Base-by-base conservation (phyloP, 2,888 invertebrate species). In the Azorinus chamasolen region DNA sequence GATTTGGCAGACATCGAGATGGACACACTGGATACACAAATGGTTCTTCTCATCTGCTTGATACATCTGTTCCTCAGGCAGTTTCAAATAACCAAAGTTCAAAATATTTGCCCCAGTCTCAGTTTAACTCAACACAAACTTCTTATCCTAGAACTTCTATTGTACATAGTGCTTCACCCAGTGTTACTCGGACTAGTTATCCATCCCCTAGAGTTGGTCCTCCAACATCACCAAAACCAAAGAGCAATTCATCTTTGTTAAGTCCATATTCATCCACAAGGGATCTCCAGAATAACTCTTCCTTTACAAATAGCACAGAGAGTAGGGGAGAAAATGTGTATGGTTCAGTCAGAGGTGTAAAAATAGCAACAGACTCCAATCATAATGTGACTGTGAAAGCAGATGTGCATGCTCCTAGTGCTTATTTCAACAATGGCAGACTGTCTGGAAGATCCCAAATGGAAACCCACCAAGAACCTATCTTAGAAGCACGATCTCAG, bases 401-500 rank as follows among this genome's bases (percentile, higher is more conserved):
- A 20, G 66, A 73, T 43, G 54, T 69, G 32, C 64, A 80, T 46
- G 39, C 37, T 25, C n/a, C 61, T 4, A 63, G 55, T 45, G 10
- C 43, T 14, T 73, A 73, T 16, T 73, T 61, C 46, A 43, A 50
- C 24, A 54, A 72, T 10, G 10, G 10, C 10, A 32, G 5, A 32
- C 5, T 32, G 10, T 6, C 32, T 32, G 32, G 32, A 4, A 32
- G 37, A 46, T 14, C 46, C 24, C 32, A 32, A 10, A 4, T 32
- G 32, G 32, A 32, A 6, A 32, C 32, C 32, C 32, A 32, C 10
- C 32, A 4, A 32, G 32, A 32, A 32, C 32, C 32, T 10, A 32
- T 32, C 5, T 20, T 77, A n/a, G 80, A 80, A 50, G 71, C 81
- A 3, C 65, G 80, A 27, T 75, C 77, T 18, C 72, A 75, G 45